Percentiles rank a stretch among this genome's conserved stretches.
phyloP scores from a whole-genome alignment of 2,113 vertebrate genomes.

The Indicator maculatus region DNA sequence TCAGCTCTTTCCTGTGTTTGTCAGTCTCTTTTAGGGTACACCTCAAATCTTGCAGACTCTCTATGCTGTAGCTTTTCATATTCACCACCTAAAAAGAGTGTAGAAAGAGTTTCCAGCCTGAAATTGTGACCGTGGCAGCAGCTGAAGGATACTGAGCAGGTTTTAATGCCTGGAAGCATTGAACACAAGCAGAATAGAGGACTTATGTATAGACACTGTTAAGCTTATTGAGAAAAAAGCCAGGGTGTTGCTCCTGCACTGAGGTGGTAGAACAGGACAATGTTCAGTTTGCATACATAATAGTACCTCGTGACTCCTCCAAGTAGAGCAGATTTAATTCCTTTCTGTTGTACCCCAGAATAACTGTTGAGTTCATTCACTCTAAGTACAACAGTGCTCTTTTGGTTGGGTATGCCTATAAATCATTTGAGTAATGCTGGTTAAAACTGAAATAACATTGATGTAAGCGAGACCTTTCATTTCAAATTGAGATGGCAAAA shows the following conservation, averaged over 20 bases:
- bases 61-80: not conserved
- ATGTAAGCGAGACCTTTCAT: slow-evolving; percentile 44
- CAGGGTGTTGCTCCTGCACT: not conserved
- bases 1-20: not conserved
- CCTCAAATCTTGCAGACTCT: not conserved
- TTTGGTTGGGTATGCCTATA: slow-evolving; percentile 20
- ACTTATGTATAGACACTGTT: not conserved
- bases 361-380: not conserved
- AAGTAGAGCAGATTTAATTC: not conserved
- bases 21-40: not conserved
- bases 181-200: not conserved
- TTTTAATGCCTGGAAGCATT: not conserved
- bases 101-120: not conserved
- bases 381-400: not conserved
- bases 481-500: slow-evolving; percentile 61
- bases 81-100: not conserved
- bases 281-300: not conserved
- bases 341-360: not conserved
- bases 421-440: slow-evolving; percentile 26
- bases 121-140: not conserved
- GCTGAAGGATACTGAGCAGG: not conserved
- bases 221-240: not conserved
- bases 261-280: not conserved
- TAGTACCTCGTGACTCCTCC: not conserved
- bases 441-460: slow-evolving; percentile 60